Base-by-base conservation (phyloP, 2,888 invertebrate species). In the Uropetala carovei region DNA sequence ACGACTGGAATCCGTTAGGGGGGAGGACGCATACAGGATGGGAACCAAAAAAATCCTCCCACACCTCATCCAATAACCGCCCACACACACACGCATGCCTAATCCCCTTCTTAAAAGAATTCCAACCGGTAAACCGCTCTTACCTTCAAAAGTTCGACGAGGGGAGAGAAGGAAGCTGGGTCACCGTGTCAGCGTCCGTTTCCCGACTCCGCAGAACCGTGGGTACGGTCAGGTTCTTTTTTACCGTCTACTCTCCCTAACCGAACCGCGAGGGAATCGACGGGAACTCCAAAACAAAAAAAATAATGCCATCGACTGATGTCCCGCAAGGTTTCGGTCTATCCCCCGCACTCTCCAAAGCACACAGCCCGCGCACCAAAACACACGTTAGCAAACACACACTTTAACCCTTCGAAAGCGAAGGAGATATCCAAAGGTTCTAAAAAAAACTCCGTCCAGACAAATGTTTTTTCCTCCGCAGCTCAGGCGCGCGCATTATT, bases 1-100 rank as follows among this genome's bases (percentile, higher is more conserved):
- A 60, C 92, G 92, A 92, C 82, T 86, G 89, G 58, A 92, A 91
- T 86, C 92, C 60, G 91, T 92, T 30, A 92, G 92, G 91, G 84
- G 84, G 92, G 89, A 91, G 92, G 82, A 85, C 81, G 92, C 82
- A n/a, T n/a, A n/a, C n/a, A 56, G 91, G 91, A 68, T 60, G 83
- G 27, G 82, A 22, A 27, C 22, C 58, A 59, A 22, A n/a, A 27
- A n/a, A 18, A 58, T 43, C 64, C 30, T 18, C 18, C 56, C 56
- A 0, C 18, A 14, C 56, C 83, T 22, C 81, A 16, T 7, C 11
- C 83, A n/a, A n/a, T n/a, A n/a, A 0, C 18, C 57, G 27, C 59
- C 59, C 8, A 11, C 27, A 8, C 11, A 8, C 11, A 4, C n/a
- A 18, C n/a, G 60, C 59, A 43, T 57, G 14, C 83, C 83, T 5